phyloP scores from a whole-genome alignment of 2,797 vertebrate genomes.

The Helostoma temminkii region DNA sequence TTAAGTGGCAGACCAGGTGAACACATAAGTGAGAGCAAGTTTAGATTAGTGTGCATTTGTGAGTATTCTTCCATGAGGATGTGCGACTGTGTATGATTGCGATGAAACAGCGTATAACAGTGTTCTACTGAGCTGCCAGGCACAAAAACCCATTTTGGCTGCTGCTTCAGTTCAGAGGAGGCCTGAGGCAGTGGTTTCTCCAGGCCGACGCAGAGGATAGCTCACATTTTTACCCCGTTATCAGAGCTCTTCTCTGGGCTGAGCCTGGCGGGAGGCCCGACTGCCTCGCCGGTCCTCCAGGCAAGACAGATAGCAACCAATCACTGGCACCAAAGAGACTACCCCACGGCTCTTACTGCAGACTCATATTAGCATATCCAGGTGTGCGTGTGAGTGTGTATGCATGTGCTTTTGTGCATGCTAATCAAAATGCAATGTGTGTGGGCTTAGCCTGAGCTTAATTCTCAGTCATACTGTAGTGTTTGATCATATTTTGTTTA shows the following conservation, averaged over 20 bases:
- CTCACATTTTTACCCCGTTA: constrained; percentile 71
- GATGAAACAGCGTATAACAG: constrained; percentile 34
- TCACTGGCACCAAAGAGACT: constrained; percentile 73
- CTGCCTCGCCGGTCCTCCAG: constrained; percentile 61
- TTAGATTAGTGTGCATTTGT: constrained; percentile 6
- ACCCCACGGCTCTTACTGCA: constrained; percentile 56
- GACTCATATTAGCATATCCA: constrained; percentile 73
- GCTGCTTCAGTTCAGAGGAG: constrained; percentile 57
- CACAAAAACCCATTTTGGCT: constrained; percentile 77
- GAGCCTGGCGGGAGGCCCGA: constrained; percentile 64
- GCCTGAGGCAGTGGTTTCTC: constrained; percentile 66
- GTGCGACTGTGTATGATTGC: constrained; percentile 10
- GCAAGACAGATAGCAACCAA: constrained; percentile 78
- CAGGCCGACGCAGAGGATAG: constrained; percentile 48
- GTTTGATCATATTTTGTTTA: constrained; percentile 74
- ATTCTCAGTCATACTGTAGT: constrained; percentile 62
- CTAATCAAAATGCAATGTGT: constrained; percentile 67
- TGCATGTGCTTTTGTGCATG: constrained; percentile 19
- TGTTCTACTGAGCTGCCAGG: constrained; percentile 57
- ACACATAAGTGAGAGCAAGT: constrained; percentile 14
- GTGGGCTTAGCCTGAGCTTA: constrained; percentile 64
- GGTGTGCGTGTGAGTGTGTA: constrained; percentile 48
- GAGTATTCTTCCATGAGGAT: neutral
- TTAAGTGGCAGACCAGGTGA: constrained; percentile 55
- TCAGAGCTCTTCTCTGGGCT: constrained; percentile 72